A percentile compares a stretch with the other conserved stretches of the same genome.
These are phyloP conservation scores for Piscicola geometra DNA, from an alignment of 2,888 invertebrate genomes.

Conservation along the genomic window DNA sequence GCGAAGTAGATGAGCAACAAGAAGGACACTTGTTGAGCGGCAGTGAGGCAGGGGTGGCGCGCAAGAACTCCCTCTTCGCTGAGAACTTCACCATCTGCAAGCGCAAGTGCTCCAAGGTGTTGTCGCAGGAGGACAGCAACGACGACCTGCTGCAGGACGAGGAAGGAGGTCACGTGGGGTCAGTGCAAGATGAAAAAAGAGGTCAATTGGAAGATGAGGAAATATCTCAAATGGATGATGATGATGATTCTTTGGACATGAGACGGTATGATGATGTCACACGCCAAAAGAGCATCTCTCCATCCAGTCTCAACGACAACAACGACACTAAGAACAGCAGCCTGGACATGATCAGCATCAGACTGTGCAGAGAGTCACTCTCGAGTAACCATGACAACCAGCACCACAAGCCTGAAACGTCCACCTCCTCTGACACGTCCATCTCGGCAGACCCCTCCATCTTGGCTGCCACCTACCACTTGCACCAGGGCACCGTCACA, in stretches of 20 bases:
- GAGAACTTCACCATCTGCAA: background rate
- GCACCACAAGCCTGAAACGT: slow-evolving; percentile 45
- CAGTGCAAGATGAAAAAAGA: too few species aligned
- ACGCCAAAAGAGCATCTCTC: background rate
- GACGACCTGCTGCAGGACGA: background rate
- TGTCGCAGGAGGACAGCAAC: background rate
- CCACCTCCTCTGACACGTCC: slow-evolving; percentile 73
- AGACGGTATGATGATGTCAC: background rate
- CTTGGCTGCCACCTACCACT: slow-evolving; percentile 79
- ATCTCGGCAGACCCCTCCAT: slow-evolving; percentile 68
- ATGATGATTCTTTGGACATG: background rate
- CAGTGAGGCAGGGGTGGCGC: background rate
- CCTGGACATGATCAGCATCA: slow-evolving; percentile 47
- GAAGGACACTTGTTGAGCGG: background rate
- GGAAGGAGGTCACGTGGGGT: too few species aligned
- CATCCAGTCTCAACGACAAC: background rate
- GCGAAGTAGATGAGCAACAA: background rate
- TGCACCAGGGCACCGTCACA: slow-evolving; percentile 59
- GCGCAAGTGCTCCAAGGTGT: background rate
- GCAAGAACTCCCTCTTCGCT: slow-evolving; percentile 5
- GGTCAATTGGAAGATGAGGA: too few species aligned
- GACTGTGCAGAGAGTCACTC: slow-evolving; percentile 44
- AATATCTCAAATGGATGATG: background rate
- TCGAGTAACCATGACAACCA: slow-evolving; percentile 35
- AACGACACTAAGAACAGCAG: background rate